Evolutionary conservation across 2,888 invertebrate genomes (phyloP).

Genomic region (Pristionchus fissidentatus): DNA sequence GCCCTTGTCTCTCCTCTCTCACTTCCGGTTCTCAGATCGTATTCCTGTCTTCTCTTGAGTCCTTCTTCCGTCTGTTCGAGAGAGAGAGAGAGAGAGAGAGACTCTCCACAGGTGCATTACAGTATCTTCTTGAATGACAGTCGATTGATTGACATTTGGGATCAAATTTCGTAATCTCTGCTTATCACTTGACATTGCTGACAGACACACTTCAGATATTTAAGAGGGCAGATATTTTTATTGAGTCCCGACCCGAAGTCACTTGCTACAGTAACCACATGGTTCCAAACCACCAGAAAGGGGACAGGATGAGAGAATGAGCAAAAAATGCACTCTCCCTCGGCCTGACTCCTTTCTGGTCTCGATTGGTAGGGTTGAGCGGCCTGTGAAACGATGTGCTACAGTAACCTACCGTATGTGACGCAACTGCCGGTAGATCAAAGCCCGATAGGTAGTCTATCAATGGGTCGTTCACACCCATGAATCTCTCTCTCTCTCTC

Average conservation of each 20-base stretch:
- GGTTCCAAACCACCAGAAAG: neutral
- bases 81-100: neutral
- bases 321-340: too few species aligned
- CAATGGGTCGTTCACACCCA: neutral
- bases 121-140: neutral
- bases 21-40: constrained; percentile 35
- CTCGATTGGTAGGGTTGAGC: too few species aligned
- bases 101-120: constrained; percentile 34
- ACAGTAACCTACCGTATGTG: too few species aligned
- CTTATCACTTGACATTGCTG: constrained; percentile 19
- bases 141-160: constrained; percentile 35
- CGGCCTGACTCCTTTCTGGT: neutral
- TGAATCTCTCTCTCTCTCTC: neutral
- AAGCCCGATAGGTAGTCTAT: too few species aligned
- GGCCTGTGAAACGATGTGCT: too few species aligned
- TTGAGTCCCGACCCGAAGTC: neutral
- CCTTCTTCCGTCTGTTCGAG: constrained; percentile 6
- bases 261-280: too few species aligned
- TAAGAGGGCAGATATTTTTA: constrained; percentile 7
- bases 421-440: neutral
- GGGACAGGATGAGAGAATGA: neutral
- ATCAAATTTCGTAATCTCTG: constrained; percentile 30
- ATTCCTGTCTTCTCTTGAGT: constrained; percentile 11
- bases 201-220: constrained; percentile 15
- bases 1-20: too few species aligned